These are phyloP conservation scores for Cuculus canorus DNA, from an alignment of 2,797 vertebrate species.

Conservation along the genomic window DNA sequence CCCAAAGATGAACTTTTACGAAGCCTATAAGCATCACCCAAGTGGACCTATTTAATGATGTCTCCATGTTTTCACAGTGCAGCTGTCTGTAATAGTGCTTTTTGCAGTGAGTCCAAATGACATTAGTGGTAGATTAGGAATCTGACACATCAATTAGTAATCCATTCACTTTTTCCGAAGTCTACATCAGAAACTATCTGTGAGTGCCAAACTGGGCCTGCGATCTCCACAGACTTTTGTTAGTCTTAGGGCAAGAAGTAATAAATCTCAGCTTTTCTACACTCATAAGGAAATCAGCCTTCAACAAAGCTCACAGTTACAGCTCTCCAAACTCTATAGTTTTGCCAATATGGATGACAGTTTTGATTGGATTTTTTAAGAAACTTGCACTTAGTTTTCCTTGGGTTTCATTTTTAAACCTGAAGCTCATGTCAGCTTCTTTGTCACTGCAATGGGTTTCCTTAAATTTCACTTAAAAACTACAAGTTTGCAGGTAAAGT, in stretches of 20 bases:
- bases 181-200: conserved; percentile 53
- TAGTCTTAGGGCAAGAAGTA: conserved; percentile 21
- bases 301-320: not conserved
- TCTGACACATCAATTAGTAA: conserved; percentile 60
- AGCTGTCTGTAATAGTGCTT: conserved; percentile 11
- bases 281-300: not conserved
- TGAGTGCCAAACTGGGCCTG: conserved; percentile 40
- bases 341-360: conserved; percentile 8
- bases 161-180: conserved; percentile 60
- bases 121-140: conserved; percentile 53
- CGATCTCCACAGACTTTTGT: conserved; percentile 48
- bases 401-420: not conserved
- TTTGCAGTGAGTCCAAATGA: conserved; percentile 50
- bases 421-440: not conserved
- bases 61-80: conserved; percentile 32
- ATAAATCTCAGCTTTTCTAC: conserved; percentile 29
- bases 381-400: not conserved
- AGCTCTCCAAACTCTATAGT: not conserved
- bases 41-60: not conserved
- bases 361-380: not conserved
- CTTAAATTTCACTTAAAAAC: not conserved
- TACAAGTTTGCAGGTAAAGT: not conserved
- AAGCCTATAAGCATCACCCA: not conserved
- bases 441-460: not conserved
- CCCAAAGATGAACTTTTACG: not conserved